Percentiles rank a stretch among this genome's conserved stretches.
Evolutionary conservation across 1,140 invertebrate genomes (phyloP).

Genomic region (Trachymyrmex cornetzi): DNA sequence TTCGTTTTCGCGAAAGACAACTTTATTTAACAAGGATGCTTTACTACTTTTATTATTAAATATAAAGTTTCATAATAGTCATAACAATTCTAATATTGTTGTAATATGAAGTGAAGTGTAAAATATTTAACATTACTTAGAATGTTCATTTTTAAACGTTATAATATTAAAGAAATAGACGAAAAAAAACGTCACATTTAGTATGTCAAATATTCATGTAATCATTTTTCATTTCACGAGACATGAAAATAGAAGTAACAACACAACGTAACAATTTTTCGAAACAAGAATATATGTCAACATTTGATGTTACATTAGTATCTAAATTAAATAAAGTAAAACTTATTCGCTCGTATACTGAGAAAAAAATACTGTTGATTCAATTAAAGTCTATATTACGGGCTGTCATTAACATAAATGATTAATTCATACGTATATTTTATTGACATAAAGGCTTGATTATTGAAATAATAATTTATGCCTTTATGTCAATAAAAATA

Average conservation of each 20-base stretch:
- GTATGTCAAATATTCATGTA: background rate
- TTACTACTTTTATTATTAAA: background rate
- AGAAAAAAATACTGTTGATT: no score
- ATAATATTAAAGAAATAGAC: background rate
- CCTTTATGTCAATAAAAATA: no score
- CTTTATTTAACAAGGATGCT: background rate
- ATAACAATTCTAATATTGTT: background rate
- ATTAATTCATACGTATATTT: no score
- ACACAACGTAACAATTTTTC: background rate
- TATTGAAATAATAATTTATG: no score
- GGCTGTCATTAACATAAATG: no score
- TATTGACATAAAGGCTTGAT: no score
- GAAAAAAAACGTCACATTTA: background rate
- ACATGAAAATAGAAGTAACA: background rate
- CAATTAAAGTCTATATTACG: no score
- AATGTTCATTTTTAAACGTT: background rate
- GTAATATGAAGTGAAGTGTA: background rate
- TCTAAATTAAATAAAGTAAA: no score
- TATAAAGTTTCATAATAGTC: background rate
- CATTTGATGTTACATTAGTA: background rate
- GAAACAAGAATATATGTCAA: background rate
- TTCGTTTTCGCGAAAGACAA: background rate
- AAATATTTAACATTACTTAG: background rate
- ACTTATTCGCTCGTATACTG: no score
- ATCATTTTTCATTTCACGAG: background rate